phyloP scores from a whole-genome alignment of 2,113 vertebrate genomes.

The Nyctibius bracteatus region DNA sequence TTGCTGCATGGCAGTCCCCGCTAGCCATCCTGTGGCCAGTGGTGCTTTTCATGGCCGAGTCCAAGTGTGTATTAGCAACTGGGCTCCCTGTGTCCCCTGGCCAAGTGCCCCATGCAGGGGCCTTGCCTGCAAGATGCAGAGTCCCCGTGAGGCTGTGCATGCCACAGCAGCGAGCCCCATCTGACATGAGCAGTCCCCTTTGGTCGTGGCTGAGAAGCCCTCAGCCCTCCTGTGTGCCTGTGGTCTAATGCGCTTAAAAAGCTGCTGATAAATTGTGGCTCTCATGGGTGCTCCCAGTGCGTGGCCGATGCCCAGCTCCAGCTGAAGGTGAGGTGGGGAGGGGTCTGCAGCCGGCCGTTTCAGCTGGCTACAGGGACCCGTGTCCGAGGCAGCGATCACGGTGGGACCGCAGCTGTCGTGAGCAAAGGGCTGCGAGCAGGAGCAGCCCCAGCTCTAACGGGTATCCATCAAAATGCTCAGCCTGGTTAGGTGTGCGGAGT shows the following conservation, averaged over 20 bases:
- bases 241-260: background rate
- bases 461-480: background rate
- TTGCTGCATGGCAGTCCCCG: background rate
- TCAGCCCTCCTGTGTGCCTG: background rate
- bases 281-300: fast-evolving
- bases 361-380: fast-evolving
- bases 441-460: background rate
- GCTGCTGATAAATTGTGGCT: background rate
- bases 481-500: fast-evolving
- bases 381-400: fast-evolving
- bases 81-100: fast-evolving
- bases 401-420: background rate
- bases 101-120: no score
- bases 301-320: background rate
- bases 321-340: background rate
- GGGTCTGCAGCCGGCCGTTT: background rate
- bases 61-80: background rate
- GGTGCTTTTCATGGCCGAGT: background rate
- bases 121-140: background rate
- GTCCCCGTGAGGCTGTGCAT: fast-evolving
- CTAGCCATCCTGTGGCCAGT: fast-evolving
- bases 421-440: background rate
- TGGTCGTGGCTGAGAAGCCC: background rate
- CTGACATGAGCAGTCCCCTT: fast-evolving
- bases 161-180: background rate